A percentile compares a stretch with the other conserved stretches of the same genome.
Conservation (phyloP, 2,797 vertebrate species). For the Apogon talboti region DNA sequence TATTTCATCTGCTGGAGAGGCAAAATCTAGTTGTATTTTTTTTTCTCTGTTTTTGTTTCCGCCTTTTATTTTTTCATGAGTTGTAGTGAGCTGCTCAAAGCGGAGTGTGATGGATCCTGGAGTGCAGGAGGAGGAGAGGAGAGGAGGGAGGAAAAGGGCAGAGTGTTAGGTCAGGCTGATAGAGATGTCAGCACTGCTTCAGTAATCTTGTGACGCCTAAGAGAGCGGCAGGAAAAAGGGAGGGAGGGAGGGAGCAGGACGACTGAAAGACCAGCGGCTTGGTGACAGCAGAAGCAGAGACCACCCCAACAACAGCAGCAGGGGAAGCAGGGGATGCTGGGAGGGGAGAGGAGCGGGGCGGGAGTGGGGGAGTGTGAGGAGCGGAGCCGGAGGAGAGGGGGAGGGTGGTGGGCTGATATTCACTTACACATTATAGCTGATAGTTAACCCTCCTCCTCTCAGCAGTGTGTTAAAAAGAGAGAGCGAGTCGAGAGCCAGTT, state of each 20-base stretch:
- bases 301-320: constrained; percentile 87
- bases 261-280: constrained; percentile 72
- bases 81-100: constrained; percentile 82
- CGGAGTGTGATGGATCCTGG: constrained; percentile 89
- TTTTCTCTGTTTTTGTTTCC: constrained; percentile 15
- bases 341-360: constrained; percentile 38
- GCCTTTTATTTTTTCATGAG: constrained; percentile 30
- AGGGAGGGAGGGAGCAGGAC: constrained; percentile 28
- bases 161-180: constrained; percentile 87
- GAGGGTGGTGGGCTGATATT: constrained; percentile 36
- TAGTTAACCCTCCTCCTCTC: constrained; percentile 59
- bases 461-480: constrained; percentile 49
- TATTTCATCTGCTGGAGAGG: constrained; percentile 12
- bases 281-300: constrained; percentile 84
- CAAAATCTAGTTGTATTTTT: constrained; percentile 59
- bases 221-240: constrained; percentile 33
- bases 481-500: constrained; percentile 44
- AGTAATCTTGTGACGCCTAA: constrained; percentile 88
- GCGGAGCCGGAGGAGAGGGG: constrained; percentile 39
- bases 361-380: constrained; percentile 19
- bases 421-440: constrained; percentile 62
- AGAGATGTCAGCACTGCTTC: constrained; percentile 90
- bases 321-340: constrained; percentile 75
- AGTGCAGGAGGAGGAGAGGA: constrained; percentile 63
- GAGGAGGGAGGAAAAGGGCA: constrained; percentile 67